Base-by-base conservation (phyloP, 2,888 invertebrate species). In the Campaea margaritaria region DNA sequence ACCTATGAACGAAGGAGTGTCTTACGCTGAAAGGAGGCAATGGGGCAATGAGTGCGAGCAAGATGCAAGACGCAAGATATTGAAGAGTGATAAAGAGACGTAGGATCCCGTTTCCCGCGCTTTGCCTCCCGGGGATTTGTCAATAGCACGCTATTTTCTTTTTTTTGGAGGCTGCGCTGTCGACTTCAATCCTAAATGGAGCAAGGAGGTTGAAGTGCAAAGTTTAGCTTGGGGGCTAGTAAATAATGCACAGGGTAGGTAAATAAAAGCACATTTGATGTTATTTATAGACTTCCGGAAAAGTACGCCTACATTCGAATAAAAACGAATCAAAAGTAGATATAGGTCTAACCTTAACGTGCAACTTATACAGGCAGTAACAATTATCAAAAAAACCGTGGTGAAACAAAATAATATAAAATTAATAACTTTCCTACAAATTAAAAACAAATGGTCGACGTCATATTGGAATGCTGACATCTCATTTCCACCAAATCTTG, bases 101-200 rank as follows among this genome's bases (percentile, higher is more conserved):
- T 59, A 69, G 64, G 72, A 65, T 67, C 71, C 70, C 70, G 67
- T 72, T 66, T 67, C 71, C 70, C 70, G 67, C 67, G 14, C 66
- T 70, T 72, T 71, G 75, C 79, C 81, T 76, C 74, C 64, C 59
- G 75, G 80, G 84, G 83, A 82, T 83, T 84, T 85, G 78, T 80
- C 80, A 83, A 84, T 84, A 80, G 78, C 72, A 65, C 70, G 65
- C 74, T 77, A 70, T 75, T 78, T 75, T 76, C 74, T 74, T 41
- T 74, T 21, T 21, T 72, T 73, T 69, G 67, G 63, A 64, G 55
- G 56, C 59, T 65, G 65, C 73, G 65, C 73, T 65, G 74, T 75
- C 67, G 73, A 72, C 75, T 79, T 79, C 79, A 79, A 79, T 83
- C 79, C 72, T 68, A 79, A 81, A 83, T 79, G 78, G 78, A 76